Percentiles rank a stretch among this genome's conserved stretches.
Conservation (phyloP, 2,888 invertebrate species). For the Troides aeacus region DNA sequence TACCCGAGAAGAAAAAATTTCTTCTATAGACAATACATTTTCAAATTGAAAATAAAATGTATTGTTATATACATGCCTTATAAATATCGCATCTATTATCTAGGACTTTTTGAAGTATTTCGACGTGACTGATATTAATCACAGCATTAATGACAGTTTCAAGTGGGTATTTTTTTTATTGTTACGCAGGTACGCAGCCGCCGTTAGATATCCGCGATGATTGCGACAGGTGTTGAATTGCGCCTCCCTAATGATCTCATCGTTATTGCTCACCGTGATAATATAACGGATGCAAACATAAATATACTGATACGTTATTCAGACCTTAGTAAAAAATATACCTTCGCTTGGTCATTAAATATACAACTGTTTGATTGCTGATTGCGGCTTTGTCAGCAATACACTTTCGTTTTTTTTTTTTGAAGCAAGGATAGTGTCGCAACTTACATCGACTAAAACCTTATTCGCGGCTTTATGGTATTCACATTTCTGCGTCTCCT, state of each 20-base stretch:
- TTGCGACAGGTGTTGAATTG: constrained; percentile 50
- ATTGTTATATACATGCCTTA: too few relatives aligned
- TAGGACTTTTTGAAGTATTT: constrained; percentile 4
- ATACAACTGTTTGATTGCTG: too few relatives aligned
- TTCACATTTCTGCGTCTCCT: too few relatives aligned
- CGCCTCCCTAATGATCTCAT: constrained; percentile 61
- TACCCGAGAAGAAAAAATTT: too few relatives aligned
- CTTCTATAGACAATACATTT: too few relatives aligned
- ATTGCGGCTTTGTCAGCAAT: too few relatives aligned
- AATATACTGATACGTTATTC: constrained; percentile 27
- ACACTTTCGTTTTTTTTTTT: too few relatives aligned
- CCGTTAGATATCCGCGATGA: constrained; percentile 48
- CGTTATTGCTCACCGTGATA: constrained; percentile 64
- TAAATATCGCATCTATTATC: background rate
- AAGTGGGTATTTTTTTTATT: constrained; percentile 29
- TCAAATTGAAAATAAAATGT: too few relatives aligned
- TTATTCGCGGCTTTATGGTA: too few relatives aligned
- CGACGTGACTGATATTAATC: constrained; percentile 9
- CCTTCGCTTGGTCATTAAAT: too few relatives aligned
- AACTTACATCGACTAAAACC: too few relatives aligned
- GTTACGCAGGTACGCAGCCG: constrained; percentile 44
- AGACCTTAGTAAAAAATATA: background rate
- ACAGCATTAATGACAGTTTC: constrained; percentile 13
- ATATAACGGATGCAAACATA: constrained; percentile 29
- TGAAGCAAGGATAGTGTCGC: too few relatives aligned